A percentile compares a stretch with the other conserved stretches of the same genome.
Evolutionary conservation across 1,140 invertebrate species (phyloP).

Genomic region (Temnothorax curvispinosus): DNA sequence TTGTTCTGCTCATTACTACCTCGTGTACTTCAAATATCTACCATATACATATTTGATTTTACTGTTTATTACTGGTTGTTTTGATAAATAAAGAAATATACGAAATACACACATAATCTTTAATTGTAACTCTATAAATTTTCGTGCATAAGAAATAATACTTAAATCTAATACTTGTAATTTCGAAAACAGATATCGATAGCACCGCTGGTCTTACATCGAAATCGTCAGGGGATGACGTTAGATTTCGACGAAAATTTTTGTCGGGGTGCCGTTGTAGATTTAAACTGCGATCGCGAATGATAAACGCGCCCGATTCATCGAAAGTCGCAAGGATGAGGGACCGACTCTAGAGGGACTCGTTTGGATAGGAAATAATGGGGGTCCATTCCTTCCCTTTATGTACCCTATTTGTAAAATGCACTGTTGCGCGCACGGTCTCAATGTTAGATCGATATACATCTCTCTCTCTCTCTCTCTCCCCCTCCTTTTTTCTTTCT

Average conservation of each 20-base stretch:
- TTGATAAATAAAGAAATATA: neutral
- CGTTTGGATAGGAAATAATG: constrained; percentile 72
- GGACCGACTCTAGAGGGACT: constrained; percentile 45
- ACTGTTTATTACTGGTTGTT: neutral
- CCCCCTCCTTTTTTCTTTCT: constrained; percentile 9
- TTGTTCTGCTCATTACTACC: neutral
- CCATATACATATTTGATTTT: neutral
- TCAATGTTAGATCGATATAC: constrained; percentile 54
- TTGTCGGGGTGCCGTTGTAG: neutral
- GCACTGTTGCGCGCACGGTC: constrained; percentile 47
- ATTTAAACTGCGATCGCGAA: constrained; percentile 65
- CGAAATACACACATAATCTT: neutral
- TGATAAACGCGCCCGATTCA: constrained; percentile 55
- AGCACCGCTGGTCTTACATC: neutral
- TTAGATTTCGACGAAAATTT: constrained; percentile 1
- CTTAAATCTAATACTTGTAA: neutral
- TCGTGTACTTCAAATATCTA: neutral
- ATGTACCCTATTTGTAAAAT: constrained; percentile 71
- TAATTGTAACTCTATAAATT: neutral
- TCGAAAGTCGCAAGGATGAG: constrained; percentile 49
- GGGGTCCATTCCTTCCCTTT: constrained; percentile 59
- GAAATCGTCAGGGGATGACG: neutral
- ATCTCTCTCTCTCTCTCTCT: constrained; percentile 4
- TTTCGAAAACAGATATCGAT: neutral
- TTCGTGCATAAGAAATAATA: neutral